A percentile compares a stretch with the other conserved stretches of the same genome.
phyloP scores from a whole-genome alignment of 2,797 vertebrate species.

The Cichlasoma orientale region DNA sequence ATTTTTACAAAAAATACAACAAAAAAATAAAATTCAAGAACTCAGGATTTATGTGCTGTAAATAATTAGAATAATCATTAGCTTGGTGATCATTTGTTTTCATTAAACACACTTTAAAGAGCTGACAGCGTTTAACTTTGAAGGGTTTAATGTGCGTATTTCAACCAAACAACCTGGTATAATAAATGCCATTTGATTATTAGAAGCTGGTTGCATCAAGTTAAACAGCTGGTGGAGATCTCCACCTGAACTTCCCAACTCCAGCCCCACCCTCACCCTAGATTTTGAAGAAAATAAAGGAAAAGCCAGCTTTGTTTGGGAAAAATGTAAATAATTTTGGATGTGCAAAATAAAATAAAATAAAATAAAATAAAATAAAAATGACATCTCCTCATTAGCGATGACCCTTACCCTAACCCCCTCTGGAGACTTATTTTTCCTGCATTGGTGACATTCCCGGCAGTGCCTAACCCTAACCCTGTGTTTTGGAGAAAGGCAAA shows the following conservation, averaged over 20 bases:
- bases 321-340: too few relatives aligned
- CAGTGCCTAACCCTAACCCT: background rate
- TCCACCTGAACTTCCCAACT: background rate
- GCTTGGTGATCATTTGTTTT: background rate
- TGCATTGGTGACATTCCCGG: background rate
- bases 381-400: too few relatives aligned
- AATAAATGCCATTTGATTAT: background rate
- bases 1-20: background rate
- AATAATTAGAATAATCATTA: background rate
- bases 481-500: background rate
- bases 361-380: too few relatives aligned
- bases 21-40: too few relatives aligned
- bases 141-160: background rate
- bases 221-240: background rate
- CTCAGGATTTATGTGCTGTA: background rate
- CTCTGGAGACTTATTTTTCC: too few relatives aligned
- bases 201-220: background rate
- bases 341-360: too few relatives aligned
- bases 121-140: background rate
- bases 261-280: too few relatives aligned
- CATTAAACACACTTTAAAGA: background rate
- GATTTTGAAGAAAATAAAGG: too few relatives aligned
- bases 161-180: background rate
- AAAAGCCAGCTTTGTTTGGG: too few relatives aligned
- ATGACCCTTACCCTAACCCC: too few relatives aligned